These are phyloP conservation scores for Dryocosmus kuriphilus DNA, from an alignment of 2,888 invertebrate genomes.

Conservation along the genomic window DNA sequence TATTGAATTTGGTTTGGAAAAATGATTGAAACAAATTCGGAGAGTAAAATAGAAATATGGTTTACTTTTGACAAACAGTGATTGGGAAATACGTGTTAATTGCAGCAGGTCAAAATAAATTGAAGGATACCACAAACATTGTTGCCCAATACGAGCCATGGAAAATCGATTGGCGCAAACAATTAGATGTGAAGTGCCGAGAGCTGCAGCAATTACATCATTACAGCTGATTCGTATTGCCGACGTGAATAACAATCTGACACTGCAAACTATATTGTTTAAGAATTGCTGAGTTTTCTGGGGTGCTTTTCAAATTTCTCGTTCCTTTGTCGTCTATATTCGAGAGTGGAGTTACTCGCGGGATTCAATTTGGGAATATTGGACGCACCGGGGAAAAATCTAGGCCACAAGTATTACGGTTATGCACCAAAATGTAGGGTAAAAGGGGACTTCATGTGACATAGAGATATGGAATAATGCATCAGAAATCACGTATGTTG, in stretches of 20 bases:
- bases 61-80: background rate
- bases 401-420: slow-evolving; percentile 34
- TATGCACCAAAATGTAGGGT: slow-evolving; percentile 18
- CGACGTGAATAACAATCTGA: slow-evolving; percentile 30
- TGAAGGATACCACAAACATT: slow-evolving; percentile 24
- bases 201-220: slow-evolving; percentile 27
- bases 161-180: slow-evolving; percentile 24
- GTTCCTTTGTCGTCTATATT: slow-evolving; percentile 4
- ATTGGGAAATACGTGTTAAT: slow-evolving; percentile 4
- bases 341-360: background rate
- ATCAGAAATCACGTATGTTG: background rate
- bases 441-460: slow-evolving; percentile 2
- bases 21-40: background rate
- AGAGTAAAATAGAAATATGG: background rate
- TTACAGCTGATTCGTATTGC: slow-evolving; percentile 34
- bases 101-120: slow-evolving; percentile 24
- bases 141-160: slow-evolving; percentile 16
- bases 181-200: slow-evolving; percentile 37
- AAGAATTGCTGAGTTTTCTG: slow-evolving; percentile 2
- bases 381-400: slow-evolving; percentile 14
- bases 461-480: slow-evolving; percentile 13
- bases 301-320: background rate
- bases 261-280: slow-evolving; percentile 25
- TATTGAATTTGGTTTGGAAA: background rate
- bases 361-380: slow-evolving; percentile 35